Base-by-base conservation (phyloP, 2,888 invertebrate genomes). In the Polylopha cassiicola region DNA sequence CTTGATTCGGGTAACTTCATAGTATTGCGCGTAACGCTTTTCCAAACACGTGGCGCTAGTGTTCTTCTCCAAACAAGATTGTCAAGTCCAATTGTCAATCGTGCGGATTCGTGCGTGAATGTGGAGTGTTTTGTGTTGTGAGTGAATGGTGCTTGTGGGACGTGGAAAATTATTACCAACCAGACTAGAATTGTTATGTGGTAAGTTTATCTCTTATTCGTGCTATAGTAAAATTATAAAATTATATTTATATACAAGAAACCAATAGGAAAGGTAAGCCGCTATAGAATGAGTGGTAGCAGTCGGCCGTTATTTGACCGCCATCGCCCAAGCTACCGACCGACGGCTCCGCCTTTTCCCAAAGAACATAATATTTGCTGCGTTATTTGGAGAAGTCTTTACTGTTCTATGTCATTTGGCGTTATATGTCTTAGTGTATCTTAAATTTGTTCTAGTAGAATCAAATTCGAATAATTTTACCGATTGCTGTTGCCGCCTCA, bases 301-400 rank as follows among this genome's bases (percentile, higher is more conserved):
- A 53, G 53, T 61, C 65, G 69, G 76, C 79, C 81, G 79, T 80
- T 81, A 76, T 72, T 78, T 78, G 78, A 84, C 84, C 85, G 85
- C 85, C 85, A 86, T 82, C 79, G 74, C 74, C 74, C 74, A 73
- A 76, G 76, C 75, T 65, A 66, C 64, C 63, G 60, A 58, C 55
- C 53, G 53, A 60, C 68, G 75, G 65, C 77, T 73, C 75, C 79
- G 68, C 80, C 80, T 79, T 69, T 66, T 56, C 36, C 34, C 23
- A 26, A 41, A 36, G 16, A 34, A 20, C 41, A 14, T 28, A 17
- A 16, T 30, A 31, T 33, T 24, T 38, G 27, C 32, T 29, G 29
- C 32, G 13, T 28, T 22, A 27, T 27, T 14, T 29, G 5, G 3
- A 20, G 11, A 30, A 14, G 7, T 20, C 16, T 30, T 4, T 5